Base-by-base conservation (phyloP, 2,888 invertebrate species). In the Tineola bisselliella region DNA sequence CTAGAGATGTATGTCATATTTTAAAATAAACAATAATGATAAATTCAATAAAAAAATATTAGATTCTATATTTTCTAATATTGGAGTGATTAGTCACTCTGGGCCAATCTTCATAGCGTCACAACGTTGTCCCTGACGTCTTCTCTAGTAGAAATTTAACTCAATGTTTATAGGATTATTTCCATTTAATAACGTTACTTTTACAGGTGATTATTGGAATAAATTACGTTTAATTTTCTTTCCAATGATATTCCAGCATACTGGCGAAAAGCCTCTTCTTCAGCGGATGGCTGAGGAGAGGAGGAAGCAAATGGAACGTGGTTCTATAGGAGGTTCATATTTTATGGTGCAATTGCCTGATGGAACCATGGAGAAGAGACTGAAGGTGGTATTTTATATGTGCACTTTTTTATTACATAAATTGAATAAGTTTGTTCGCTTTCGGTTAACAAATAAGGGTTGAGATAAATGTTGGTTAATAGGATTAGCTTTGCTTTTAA, bases 211-310 rank as follows among this genome's bases (percentile, higher is more conserved):
- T 25, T 25, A 6, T 25, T 25, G 6, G 25, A 4, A 25, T 25
- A 38, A 52, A 52, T 5, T 18, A 6, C 13, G 11, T 52, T 6
- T 57, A 19, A 57, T 18, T 18, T 25, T 25, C 30, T 59, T 59
- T 59, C 33, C 8, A 13, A 38, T 38, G 38, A 48, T 38, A 57
- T 76, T 74, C 44, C 76, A 87, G 81, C 79, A 82, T 18, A 89
- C 90, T n/a, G 90, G 88, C 25, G 90, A 91, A 67, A 96, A 96
- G 75, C 95, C 96, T 0, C 82, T 97, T 10, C 88, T 97, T 65
- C 96, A 95, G 77, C 88, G 96, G 64, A 96, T 97, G 94, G 96
- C 96, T 8, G 96, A 97, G 78, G 97, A 97, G 75, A 94, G 96
- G 70, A 89, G 95, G 63, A 88, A 95, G 73, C 95, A 96, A 79